Conservation (phyloP, 2,113 vertebrate species). For the Microcebus ravelobensis region DNA sequence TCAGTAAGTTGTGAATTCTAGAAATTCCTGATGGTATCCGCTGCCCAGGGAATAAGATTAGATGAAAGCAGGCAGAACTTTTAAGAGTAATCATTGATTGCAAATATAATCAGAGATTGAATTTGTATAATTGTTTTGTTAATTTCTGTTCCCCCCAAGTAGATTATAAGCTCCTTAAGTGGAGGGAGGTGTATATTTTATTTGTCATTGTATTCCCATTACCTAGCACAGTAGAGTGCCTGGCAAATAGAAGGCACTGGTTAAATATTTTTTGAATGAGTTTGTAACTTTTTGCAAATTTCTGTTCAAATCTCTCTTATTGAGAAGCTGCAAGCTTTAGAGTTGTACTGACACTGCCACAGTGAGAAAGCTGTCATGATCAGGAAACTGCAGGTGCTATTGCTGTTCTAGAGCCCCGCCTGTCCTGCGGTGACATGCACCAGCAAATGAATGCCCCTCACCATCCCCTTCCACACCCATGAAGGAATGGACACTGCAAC, state of each 20-base stretch:
- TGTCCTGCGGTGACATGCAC: not conserved
- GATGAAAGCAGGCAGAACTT: not conserved
- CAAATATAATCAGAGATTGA: not conserved
- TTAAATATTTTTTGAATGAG: not conserved
- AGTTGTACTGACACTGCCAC: not conserved
- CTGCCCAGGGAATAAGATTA: not conserved
- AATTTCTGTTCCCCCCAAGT: not conserved
- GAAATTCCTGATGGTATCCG: not conserved
- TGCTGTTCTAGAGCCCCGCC: not conserved
- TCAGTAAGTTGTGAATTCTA: conserved; percentile 16
- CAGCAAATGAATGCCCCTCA: not conserved
- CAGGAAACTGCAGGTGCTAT: not conserved
- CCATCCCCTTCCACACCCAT: not conserved
- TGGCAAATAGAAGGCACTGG: not conserved
- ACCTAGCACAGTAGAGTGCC: not conserved
- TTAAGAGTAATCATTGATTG: not conserved
- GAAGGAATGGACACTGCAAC: not conserved
- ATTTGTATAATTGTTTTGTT: conserved; percentile 36
- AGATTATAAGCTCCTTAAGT: not conserved
- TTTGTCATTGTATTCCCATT: not conserved
- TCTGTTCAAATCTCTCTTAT: not conserved
- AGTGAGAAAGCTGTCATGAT: not conserved
- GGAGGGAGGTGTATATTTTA: not conserved
- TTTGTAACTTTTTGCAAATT: not conserved
- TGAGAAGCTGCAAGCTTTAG: not conserved